phyloP scores from a whole-genome alignment of 2,888 invertebrate genomes.

The Glaucopsyche alexis region DNA sequence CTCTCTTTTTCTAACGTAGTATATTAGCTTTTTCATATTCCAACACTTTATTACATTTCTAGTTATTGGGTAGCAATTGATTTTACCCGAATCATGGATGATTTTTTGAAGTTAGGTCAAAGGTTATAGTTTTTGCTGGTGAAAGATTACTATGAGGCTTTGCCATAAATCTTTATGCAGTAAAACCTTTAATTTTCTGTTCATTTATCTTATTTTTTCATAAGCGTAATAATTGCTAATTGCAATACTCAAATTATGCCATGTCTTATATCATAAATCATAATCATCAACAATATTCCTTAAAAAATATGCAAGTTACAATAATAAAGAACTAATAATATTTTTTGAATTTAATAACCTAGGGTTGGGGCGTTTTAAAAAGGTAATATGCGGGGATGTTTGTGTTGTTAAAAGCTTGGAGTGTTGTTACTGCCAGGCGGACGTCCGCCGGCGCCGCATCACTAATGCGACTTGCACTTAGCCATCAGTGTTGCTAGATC shows the following conservation, averaged over 20 bases:
- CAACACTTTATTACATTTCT: slow-evolving; percentile 21
- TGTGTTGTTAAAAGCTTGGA: slow-evolving; percentile 57
- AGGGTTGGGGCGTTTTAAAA: slow-evolving; percentile 33
- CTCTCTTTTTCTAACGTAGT: slow-evolving; percentile 73
- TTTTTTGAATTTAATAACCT: slow-evolving; percentile 6
- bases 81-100: neutral
- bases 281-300: neutral
- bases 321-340: neutral
- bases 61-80: slow-evolving; percentile 9
- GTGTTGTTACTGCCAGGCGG: slow-evolving; percentile 56
- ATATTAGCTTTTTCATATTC: slow-evolving; percentile 66
- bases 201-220: neutral
- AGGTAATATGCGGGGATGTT: slow-evolving; percentile 48
- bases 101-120: slow-evolving; percentile 1
- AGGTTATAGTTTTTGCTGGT: slow-evolving; percentile 2
- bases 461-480: slow-evolving; percentile 73
- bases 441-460: slow-evolving; percentile 71
- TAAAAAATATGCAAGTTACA: neutral
- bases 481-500: slow-evolving; percentile 39
- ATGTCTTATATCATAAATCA: neutral
- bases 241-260: too few relatives aligned
- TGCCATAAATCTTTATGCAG: neutral
- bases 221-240: neutral
- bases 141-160: neutral
- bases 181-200: too few relatives aligned